Base-by-base conservation (phyloP, 2,888 invertebrate genomes). In the Cryptus armator region DNA sequence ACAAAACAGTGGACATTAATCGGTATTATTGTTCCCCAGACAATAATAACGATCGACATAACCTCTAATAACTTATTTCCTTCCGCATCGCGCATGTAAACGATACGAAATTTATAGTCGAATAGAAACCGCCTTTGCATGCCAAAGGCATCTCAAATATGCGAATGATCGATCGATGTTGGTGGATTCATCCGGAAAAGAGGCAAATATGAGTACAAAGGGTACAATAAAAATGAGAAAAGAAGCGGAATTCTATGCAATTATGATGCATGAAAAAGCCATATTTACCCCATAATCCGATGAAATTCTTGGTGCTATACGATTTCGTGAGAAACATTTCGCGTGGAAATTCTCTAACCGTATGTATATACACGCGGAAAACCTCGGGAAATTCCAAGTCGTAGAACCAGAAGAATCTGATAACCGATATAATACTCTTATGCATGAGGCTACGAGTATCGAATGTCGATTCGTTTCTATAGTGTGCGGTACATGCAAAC, bases 401-500 rank as follows among this genome's bases (percentile, higher is more conserved):
- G 19, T 4, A 12, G 56, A 53, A 24, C 59, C 48, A 32, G 62
- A 46, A 74, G 46, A 46, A 74, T 74, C 29, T 46, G 74, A 74
- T 62, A 74, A 43, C 32, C 44, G 46, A 74, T 74, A 29, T 56
- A 44, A 24, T 24, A 19, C 56, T 19, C 56, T 19, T 56, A 56
- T 56, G 12, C 24, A 44, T 62, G 48, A 59, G 16, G 46, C 16
- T 29, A 16, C 43, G 74, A 46, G 46, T 74, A 74, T 72, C 77
- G 67, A 32, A 68, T 62, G 64, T 83, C 44, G 48, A 71, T 72
- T 10, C 74, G 43, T 76, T 82, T 64, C 70, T 66, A 67, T 43
- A 43, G 64, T 12, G 44, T 46, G 62, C 53, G 14, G 46, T 44
- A 46, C 46, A 44, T 44, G 53, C 46, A 32, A 29, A 12, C n/a